phyloP scores from a whole-genome alignment of 2,113 vertebrate genomes.

The Mirounga angustirostris region DNA sequence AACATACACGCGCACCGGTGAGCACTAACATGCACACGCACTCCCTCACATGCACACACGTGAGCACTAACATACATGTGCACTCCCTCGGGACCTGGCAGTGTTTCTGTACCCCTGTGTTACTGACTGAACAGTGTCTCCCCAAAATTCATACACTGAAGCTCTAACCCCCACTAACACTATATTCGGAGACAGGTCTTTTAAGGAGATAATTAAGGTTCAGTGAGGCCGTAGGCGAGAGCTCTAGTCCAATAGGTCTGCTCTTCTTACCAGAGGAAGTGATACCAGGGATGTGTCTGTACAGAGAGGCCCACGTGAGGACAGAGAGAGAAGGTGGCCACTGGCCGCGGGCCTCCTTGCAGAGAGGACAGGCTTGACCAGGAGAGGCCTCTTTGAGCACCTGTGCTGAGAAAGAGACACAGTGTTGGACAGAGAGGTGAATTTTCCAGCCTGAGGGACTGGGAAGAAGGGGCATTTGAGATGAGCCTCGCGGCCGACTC shows the following conservation, averaged over 20 bases:
- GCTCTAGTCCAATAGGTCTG: background rate
- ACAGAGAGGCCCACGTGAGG: background rate
- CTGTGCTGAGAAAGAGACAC: background rate
- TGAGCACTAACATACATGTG: accelerated
- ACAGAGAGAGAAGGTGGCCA: background rate
- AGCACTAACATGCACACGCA: too few relatives aligned
- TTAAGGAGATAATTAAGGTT: background rate
- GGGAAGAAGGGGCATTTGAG: background rate
- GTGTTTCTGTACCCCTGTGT: background rate
- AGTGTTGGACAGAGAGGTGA: background rate
- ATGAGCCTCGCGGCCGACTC: background rate
- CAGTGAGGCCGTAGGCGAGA: background rate
- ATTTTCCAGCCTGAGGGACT: background rate
- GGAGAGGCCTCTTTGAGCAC: background rate
- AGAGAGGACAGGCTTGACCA: background rate
- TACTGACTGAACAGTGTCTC: background rate
- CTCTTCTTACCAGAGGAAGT: background rate
- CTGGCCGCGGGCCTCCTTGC: background rate
- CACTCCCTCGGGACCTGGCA: background rate
- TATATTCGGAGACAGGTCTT: background rate
- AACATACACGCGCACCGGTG: too few relatives aligned
- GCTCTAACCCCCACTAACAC: background rate
- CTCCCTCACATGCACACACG: background rate
- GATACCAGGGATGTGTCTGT: accelerated
- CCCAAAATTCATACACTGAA: background rate